Percentiles rank a stretch among this genome's conserved stretches.
Conservation (phyloP, 1,140 invertebrate genomes). For the Elysia chlorotica region DNA sequence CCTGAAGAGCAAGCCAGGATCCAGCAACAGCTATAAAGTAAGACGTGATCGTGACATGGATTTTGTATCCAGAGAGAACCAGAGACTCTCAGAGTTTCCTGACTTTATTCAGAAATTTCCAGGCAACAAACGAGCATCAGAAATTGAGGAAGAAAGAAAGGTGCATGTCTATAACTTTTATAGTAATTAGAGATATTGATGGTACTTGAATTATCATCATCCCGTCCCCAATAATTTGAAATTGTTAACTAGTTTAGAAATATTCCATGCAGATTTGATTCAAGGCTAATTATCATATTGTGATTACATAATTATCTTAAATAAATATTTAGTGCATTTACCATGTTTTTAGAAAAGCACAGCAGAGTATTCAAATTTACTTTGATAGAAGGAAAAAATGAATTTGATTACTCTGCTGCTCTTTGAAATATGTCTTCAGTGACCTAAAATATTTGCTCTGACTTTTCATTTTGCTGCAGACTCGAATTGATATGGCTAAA, state of each 20-base stretch:
- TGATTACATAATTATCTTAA: too few species aligned
- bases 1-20: conserved; percentile 4
- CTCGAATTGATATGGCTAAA: conserved; percentile 38
- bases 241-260: too few species aligned
- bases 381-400: neutral
- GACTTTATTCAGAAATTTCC: neutral
- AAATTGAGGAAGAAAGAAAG: conserved; percentile 15
- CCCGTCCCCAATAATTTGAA: too few species aligned
- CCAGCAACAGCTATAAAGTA: neutral
- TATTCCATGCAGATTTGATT: too few species aligned
- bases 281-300: too few species aligned
- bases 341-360: neutral
- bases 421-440: neutral
- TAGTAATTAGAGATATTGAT: too few species aligned
- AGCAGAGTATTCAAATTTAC: neutral
- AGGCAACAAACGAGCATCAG: neutral
- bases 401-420: neutral
- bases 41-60: conserved; percentile 16
- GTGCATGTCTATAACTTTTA: too few species aligned
- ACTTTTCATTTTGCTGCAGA: too few species aligned
- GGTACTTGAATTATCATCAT: too few species aligned
- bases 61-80: conserved; percentile 5
- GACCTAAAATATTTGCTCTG: too few species aligned
- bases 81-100: conserved; percentile 2
- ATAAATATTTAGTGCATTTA: too few species aligned